Percentiles rank a stretch among this genome's conserved stretches.
Evolutionary conservation across 2,113 vertebrate species (phyloP).

Genomic region (Rhabdornis inornatus): DNA sequence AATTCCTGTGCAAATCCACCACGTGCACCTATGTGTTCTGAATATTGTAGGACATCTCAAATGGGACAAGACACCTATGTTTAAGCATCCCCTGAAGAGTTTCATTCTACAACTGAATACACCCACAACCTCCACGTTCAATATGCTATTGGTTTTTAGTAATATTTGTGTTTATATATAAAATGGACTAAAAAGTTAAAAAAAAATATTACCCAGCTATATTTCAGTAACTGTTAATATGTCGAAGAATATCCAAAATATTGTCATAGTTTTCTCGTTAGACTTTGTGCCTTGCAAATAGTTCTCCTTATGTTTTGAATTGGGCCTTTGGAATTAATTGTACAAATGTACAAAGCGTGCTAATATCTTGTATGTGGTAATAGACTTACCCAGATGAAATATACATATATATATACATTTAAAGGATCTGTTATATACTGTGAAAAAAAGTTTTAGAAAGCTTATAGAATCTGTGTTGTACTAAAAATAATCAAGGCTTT

Average conservation of each 20-base stretch:
- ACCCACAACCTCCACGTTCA: neutral
- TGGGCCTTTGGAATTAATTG: neutral
- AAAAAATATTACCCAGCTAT: neutral
- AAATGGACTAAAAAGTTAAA: neutral
- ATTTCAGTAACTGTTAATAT: neutral
- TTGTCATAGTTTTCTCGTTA: neutral
- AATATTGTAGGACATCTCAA: neutral
- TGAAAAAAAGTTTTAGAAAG: neutral
- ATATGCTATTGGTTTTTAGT: neutral
- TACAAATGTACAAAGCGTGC: neutral
- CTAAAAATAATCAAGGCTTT: neutral
- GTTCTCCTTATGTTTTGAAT: neutral
- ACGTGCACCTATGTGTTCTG: neutral
- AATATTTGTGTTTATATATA: neutral
- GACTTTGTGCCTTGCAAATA: neutral
- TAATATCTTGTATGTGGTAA: neutral
- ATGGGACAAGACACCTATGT: neutral
- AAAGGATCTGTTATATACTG: neutral
- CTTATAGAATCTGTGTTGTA: neutral
- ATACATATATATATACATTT: neutral
- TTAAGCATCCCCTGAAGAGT: neutral
- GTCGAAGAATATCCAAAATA: neutral
- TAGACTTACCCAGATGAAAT: neutral
- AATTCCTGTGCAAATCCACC: neutral
- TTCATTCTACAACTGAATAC: neutral